phyloP scores from a whole-genome alignment of 2,888 invertebrate genomes.

The Ferrisia virgata region DNA sequence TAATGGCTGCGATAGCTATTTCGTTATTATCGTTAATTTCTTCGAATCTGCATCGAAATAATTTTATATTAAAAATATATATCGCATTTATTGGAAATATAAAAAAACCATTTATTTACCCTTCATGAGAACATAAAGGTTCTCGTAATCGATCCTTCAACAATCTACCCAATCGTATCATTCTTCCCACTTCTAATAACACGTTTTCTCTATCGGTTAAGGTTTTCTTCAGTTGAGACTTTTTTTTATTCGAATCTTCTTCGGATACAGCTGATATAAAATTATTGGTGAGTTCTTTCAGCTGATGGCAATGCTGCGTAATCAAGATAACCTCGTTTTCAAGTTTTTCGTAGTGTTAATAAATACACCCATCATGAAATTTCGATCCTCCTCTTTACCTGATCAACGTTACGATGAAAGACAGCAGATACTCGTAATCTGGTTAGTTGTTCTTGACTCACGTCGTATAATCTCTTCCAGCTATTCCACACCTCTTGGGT shows the following conservation, averaged over 20 bases:
- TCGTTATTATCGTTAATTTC: constrained; percentile 49
- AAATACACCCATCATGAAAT: neutral
- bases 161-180: constrained; percentile 67
- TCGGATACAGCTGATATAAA: constrained; percentile 56
- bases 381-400: constrained; percentile 51
- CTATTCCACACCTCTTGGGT: constrained; percentile 61
- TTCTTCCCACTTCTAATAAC: constrained; percentile 68
- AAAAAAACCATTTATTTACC: constrained; percentile 33
- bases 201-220: constrained; percentile 63
- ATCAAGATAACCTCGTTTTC: neutral
- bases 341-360: neutral
- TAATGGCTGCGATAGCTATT: constrained; percentile 63
- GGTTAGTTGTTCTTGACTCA: constrained; percentile 73
- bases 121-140: constrained; percentile 54
- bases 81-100: neutral
- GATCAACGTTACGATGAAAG: constrained; percentile 65
- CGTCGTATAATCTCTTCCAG: constrained; percentile 67
- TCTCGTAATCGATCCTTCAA: constrained; percentile 65
- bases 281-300: constrained; percentile 61
- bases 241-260: constrained; percentile 41
- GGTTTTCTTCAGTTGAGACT: constrained; percentile 28
- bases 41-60: constrained; percentile 41
- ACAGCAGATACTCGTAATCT: constrained; percentile 71
- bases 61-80: neutral
- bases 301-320: constrained; percentile 60